These are phyloP conservation scores for Trichogramma dendrolimi DNA, from an alignment of 2,888 invertebrate genomes.

Conservation along the genomic window DNA sequence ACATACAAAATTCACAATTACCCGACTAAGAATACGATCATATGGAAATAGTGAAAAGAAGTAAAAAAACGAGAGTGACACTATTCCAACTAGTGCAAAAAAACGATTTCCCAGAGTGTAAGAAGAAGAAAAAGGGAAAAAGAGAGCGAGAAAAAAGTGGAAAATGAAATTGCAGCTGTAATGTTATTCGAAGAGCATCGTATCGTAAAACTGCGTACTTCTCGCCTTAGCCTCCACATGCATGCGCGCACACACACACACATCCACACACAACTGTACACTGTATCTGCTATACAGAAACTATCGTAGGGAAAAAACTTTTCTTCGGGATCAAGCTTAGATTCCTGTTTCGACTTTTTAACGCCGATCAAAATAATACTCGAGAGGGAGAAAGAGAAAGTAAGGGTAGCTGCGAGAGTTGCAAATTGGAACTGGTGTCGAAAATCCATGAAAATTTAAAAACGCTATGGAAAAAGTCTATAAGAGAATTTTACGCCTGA, in stretches of 20 bases:
- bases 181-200: slow-evolving; percentile 8
- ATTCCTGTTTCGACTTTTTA: slow-evolving; percentile 24
- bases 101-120: neutral
- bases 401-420: slow-evolving; percentile 6
- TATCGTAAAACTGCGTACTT: slow-evolving; percentile 21
- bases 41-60: too few relatives aligned
- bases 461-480: too few relatives aligned
- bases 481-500: too few relatives aligned
- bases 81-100: too few relatives aligned
- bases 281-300: too few relatives aligned
- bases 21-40: too few relatives aligned
- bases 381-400: too few relatives aligned
- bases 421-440: slow-evolving; percentile 11
- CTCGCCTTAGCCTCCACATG: neutral
- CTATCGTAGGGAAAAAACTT: neutral
- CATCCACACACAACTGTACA: too few relatives aligned
- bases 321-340: slow-evolving; percentile 5
- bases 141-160: neutral
- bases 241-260: neutral
- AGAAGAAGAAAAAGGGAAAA: slow-evolving; percentile 2
- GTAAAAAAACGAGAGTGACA: too few relatives aligned
- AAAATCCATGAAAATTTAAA: too few relatives aligned
- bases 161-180: slow-evolving; percentile 6
- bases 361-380: slow-evolving; percentile 10
- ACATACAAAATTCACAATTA: too few relatives aligned